These are phyloP conservation scores for Sesia apiformis DNA, from an alignment of 2,888 invertebrate species.

Conservation along the genomic window DNA sequence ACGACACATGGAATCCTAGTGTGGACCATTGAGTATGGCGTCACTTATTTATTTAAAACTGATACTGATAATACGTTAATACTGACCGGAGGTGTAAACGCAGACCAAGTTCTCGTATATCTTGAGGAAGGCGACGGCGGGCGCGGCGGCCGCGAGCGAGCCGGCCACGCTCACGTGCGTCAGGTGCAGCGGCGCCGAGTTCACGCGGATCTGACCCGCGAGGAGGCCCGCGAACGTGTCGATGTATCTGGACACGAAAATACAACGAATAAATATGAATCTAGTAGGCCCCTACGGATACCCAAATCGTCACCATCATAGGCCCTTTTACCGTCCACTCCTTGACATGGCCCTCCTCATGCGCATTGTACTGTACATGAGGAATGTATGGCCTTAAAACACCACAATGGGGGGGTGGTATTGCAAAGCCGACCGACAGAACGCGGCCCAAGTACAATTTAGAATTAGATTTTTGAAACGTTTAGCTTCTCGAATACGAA, in stretches of 20 bases:
- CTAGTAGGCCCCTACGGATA: not conserved
- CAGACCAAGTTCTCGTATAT: constrained; percentile 94
- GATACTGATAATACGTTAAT: not conserved
- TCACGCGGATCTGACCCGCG: constrained; percentile 91
- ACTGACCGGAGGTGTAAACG: constrained; percentile 87
- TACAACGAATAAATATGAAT: constrained; percentile 5
- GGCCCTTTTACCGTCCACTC: not conserved
- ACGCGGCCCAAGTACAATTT: no score
- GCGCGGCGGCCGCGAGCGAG: constrained; percentile 84
- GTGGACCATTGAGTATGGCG: no score
- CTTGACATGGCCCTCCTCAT: no score
- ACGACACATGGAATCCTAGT: no score
- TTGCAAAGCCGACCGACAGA: not conserved
- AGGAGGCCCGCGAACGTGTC: constrained; percentile 93
- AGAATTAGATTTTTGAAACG: not conserved
- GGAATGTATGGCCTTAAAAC: no score
- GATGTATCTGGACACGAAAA: constrained; percentile 80
- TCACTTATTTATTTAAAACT: not conserved
- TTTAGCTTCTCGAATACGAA: no score
- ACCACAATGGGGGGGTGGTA: not conserved
- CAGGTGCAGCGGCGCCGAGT: constrained; percentile 88
- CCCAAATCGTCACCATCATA: constrained; percentile 7
- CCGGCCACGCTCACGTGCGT: constrained; percentile 91
- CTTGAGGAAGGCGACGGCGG: constrained; percentile 83
- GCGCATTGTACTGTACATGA: no score